These are phyloP conservation scores for Scyliorhinus canicula DNA, from an alignment of 2,797 vertebrate species.

Conservation along the genomic window DNA sequence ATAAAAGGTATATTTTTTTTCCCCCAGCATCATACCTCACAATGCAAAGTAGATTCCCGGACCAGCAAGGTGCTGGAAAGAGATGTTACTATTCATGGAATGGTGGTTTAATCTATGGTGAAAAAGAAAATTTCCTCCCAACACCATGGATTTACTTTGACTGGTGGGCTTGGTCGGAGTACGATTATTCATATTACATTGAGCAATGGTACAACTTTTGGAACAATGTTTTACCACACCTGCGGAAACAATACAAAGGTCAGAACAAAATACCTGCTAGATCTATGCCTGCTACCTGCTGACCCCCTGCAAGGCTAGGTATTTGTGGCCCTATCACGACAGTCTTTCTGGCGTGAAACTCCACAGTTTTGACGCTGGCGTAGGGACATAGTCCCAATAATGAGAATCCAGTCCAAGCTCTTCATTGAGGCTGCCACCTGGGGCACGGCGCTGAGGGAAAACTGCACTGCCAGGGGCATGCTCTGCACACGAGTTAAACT, in stretches of 20 bases:
- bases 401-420: too few relatives aligned
- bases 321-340: too few relatives aligned
- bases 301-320: too few relatives aligned
- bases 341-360: too few relatives aligned
- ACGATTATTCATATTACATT: constrained; percentile 6
- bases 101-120: constrained; percentile 42
- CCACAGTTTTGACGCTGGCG: too few relatives aligned
- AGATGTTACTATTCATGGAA: constrained; percentile 44
- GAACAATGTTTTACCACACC: background rate
- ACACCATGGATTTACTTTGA: constrained; percentile 42
- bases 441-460: too few relatives aligned
- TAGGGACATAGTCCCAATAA: too few relatives aligned
- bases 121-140: constrained; percentile 44
- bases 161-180: constrained; percentile 36
- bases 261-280: too few relatives aligned
- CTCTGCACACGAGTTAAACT: too few relatives aligned
- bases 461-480: too few relatives aligned
- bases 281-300: too few relatives aligned
- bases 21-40: constrained; percentile 40
- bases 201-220: background rate
- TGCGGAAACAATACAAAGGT: constrained; percentile 13
- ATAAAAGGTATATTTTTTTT: background rate
- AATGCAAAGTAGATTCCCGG: constrained; percentile 40
- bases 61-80: constrained; percentile 41
- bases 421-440: too few relatives aligned